Base-by-base conservation (phyloP, 2,113 vertebrate species). In the Nycticorax nycticorax region DNA sequence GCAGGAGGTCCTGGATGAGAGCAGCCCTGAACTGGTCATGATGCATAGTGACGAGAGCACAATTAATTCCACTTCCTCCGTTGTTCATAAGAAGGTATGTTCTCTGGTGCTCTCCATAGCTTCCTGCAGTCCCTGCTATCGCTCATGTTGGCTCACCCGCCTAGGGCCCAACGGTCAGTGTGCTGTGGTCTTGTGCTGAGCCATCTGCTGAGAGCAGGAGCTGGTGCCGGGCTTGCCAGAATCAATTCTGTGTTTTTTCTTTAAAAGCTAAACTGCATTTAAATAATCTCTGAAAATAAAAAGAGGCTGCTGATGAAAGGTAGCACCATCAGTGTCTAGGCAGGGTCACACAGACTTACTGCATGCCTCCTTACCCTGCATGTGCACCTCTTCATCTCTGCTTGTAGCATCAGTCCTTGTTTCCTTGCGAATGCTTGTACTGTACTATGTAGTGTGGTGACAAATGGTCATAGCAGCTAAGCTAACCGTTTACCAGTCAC, bases 1-100 rank as follows among this genome's bases (percentile, higher is more conserved):
- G 97, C 99, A 99, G 98, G 99, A 99, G 97, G 99, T 99, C 96
- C 98, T 99, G 97, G 99, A 99, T 21, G 99, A 99, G 95, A 98
- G 98, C 98, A 99, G 99, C 98, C 97, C 98, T 20, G 99, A 99
- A 72, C 98, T 99, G 93, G 97, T 98, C 95, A 96, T 98, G 98
- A 98, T 98, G 98, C 98, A 98, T 13, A 98, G 99, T 87, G 98
- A 99, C 23, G 98, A 99, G 95, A 98, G 98, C 98, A 98, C 98
- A 64, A 93, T 98, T 89, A 99, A 99, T 96, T 99, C 99, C 88
- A 95, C 91, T 75, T 96, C 98, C 96, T 99, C 99, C 72, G 77
- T 98, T 20, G 98, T 98, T 78, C 98, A 98, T 92, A 99, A 98
- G 98, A 99, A 99, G 99, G 99, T 99, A 97, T 67, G 98, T 97